Conservation (phyloP, 92 coral and sea anemone genomes). For the Phenganax stokvisi region DNA sequence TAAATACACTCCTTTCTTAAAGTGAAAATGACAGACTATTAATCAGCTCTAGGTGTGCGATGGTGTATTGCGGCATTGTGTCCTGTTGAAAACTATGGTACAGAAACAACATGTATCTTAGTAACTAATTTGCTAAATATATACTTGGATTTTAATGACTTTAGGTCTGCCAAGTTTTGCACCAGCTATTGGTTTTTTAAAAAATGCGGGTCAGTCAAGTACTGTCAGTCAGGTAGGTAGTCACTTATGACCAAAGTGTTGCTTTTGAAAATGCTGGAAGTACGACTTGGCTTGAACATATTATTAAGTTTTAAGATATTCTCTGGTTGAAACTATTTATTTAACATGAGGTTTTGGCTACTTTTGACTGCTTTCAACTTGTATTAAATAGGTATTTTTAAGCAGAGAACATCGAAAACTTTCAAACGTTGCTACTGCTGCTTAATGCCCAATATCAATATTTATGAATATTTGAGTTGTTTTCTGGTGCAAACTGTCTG, state of each 20-base stretch:
- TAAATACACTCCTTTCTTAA: no score
- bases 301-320: no score
- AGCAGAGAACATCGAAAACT: background rate
- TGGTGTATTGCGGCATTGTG: background rate
- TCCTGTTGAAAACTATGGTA: background rate
- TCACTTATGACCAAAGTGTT: no score
- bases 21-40: no score
- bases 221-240: constrained; percentile 78
- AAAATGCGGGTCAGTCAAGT: constrained; percentile 94
- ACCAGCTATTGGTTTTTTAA: constrained; percentile 87
- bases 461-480: background rate
- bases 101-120: background rate
- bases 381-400: no score
- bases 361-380: no score
- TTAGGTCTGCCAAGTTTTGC: constrained; percentile 95
- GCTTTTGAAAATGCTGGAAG: background rate
- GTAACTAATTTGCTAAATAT: background rate
- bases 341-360: no score
- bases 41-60: no score
- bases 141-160: background rate
- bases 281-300: no score
- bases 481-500: background rate
- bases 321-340: no score
- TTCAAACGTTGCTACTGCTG: background rate
- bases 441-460: background rate